Evolutionary conservation across 1,140 invertebrate species (phyloP), one percentile per base, ranked within the genome.

Genomic region (Brachionus rotundiformis): DNA sequence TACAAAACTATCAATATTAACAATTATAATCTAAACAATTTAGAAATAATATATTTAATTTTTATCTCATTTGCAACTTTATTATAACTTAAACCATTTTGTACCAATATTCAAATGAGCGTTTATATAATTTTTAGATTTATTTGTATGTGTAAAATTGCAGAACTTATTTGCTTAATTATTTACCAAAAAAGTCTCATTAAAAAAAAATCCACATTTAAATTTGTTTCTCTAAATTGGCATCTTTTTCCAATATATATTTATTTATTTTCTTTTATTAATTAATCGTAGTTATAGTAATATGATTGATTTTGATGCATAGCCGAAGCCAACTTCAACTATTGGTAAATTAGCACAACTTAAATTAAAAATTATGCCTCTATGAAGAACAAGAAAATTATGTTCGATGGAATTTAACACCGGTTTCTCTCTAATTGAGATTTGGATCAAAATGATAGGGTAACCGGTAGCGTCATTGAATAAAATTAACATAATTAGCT

Each of bases 391-490:
- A 33, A 63, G 29, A 63, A 68, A 68, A 68, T 68, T 68, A 68
- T 68, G 63, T 68, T n/a, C 10, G 29, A 68, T 68, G 61, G 61
- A 63, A 63, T 54, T 3, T 41, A 68, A 68, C 63, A 68, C 63
- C 63, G 63, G 23, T 63, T 63, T 29, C 29, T 29, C 2, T 25
- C 23, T n/a, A 16, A 16, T 11, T 68, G 33, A 68, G 33, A 68
- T 36, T 68, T 68, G n/a, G 31, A 68, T 68, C 63, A 68, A 68
- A 36, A 33, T 68, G 31, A 68, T 68, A 68, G 63, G 63, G 63
- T 16, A 36, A 63, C 29, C 29, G 25, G 29, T 33, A 31, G 61
- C 61, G 61, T 63, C 61, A 63, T 29, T 33, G 61, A 63, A 63
- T 63, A 19, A 33, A 68, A 33, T 68, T 33, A 33, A 3, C 25